Percentiles rank a stretch among this genome's conserved stretches.
Evolutionary conservation across 2,888 invertebrate genomes (phyloP).

Genomic region (Pachydiplax longipennis): DNA sequence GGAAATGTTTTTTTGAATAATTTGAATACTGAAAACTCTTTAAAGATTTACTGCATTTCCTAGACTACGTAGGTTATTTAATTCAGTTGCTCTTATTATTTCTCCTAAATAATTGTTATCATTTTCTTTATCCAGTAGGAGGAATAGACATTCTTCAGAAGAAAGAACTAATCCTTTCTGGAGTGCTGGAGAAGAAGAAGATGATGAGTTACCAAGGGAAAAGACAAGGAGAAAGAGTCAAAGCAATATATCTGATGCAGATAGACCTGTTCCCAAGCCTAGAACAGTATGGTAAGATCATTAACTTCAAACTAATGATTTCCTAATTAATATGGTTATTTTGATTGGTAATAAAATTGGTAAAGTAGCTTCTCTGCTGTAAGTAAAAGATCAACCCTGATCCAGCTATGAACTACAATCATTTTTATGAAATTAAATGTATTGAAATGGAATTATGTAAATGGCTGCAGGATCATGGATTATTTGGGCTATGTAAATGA

Average conservation of each 20-base stretch:
- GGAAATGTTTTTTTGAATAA: not conserved
- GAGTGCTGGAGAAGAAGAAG: slow-evolving; percentile 26
- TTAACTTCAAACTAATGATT: not conserved
- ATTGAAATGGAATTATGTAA: too few relatives aligned
- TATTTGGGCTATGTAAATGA: too few relatives aligned
- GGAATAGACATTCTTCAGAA: not conserved
- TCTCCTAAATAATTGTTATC: too few relatives aligned
- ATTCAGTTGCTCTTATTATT: too few relatives aligned
- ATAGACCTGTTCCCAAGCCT: slow-evolving; percentile 20
- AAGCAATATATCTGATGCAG: not conserved
- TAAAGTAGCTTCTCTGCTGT: not conserved
- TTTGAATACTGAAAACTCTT: too few relatives aligned
- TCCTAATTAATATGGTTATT: not conserved
- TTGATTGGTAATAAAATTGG: not conserved
- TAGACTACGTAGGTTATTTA: too few relatives aligned
- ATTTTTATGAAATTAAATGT: too few relatives aligned
- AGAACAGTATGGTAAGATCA: slow-evolving; percentile 21
- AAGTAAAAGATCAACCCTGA: too few relatives aligned
- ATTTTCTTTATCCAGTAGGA: not conserved
- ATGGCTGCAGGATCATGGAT: too few relatives aligned
- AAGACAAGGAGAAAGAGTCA: slow-evolving; percentile 5
- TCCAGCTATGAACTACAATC: too few relatives aligned
- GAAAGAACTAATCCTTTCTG: slow-evolving; percentile 21
- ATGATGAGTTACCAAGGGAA: not conserved
- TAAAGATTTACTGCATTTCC: too few relatives aligned